Evolutionary conservation across 2,797 vertebrate species (phyloP), one percentile per base, ranked within the genome.

Genomic region (Tinamus major): DNA sequence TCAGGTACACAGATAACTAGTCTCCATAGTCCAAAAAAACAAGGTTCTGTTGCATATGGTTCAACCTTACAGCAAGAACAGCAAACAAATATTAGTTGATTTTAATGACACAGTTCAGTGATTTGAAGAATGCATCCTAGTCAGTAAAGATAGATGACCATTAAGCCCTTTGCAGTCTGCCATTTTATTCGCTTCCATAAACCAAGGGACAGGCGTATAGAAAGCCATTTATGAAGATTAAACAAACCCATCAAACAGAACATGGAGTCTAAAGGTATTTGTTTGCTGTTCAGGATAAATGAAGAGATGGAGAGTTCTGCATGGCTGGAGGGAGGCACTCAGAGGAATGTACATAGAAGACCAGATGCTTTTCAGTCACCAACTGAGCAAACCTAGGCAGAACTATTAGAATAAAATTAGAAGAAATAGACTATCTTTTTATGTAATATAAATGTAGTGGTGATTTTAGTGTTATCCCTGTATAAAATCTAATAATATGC

Each of bases 391-490:
- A 12, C 8, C 1, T 8, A 42, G 14, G 9, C 19, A 72, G 27
- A 24, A 74, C 4, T 1, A 3, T n/a, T 37, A 79, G 55, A 86
- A 85, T 23, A 59, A 78, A 49, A 4, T 35, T 37, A 79, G 59
- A 86, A 85, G 26, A 59, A 78, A 53, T 13, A 82, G 19, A 5
- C 11, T 61, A 2, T 65, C 37, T 55, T 83, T 64, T 48, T 62
- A 3, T 39, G 23, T 21, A 21, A n/a, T 33, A 13, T 19, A 86
- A 61, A 42, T 61, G 15, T 1, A 0, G 4, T 29, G 14, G 0
- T 48, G 44, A 41, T 69, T 92, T 85, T 79, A 92, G 56, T 49
- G 31, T 89, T 85, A 89, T 49, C 41, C 15, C 48, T 53, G 71
- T 68, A 41, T 31, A 77, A 90, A 90, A 82, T 41, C 44, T 16